Base-by-base conservation (phyloP, 1,140 invertebrate species). In the Platyscapa corneri region DNA sequence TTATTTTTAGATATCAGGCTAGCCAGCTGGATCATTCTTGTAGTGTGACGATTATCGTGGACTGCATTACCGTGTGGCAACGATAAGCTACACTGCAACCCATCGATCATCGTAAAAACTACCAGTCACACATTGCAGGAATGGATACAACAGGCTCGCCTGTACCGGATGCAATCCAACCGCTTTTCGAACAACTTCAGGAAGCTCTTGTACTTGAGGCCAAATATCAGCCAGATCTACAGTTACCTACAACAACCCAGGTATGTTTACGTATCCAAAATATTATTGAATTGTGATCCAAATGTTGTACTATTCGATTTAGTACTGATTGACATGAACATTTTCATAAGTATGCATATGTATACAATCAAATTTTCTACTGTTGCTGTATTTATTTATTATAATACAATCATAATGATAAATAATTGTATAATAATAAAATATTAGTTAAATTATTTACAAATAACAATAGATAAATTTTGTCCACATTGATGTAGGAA, bases 181-280 rank as follows among this genome's bases (percentile, higher is more conserved):
- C 92, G 46, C 90, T 96, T 80, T 94, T 96, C 87, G 93, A 94
- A 84, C 95, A 95, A 80, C 93, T 96, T n/a, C 94, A 95, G 88
- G 96, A 96, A 93, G 95, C 95, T 88, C 93, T 96, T 84, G 92
- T 94, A 65, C 91, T 96, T 65, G 95, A 96, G 90, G 91, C 93
- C 75, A 96, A 96, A 93, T 96, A 95, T 92, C 95, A 96, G 90
- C 95, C 96, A 70, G 94, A 94, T 72, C 91, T 96, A 79, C 94
- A 95, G 88, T 92, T 96, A 90, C 95, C 96, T 49, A 84, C 84
- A 84, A 81, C 88, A 42, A 89, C 90, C 82, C 89, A 90, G 89
- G 92, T 93, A 87, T 0, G 18, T 53, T 53, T 53, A 53, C 27
- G 27, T 27, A 60, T 60, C 23, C 56, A 60, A 53, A 23, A 23